phyloP scores from a whole-genome alignment of 2,113 vertebrate species.

The Hystrix cristata region DNA sequence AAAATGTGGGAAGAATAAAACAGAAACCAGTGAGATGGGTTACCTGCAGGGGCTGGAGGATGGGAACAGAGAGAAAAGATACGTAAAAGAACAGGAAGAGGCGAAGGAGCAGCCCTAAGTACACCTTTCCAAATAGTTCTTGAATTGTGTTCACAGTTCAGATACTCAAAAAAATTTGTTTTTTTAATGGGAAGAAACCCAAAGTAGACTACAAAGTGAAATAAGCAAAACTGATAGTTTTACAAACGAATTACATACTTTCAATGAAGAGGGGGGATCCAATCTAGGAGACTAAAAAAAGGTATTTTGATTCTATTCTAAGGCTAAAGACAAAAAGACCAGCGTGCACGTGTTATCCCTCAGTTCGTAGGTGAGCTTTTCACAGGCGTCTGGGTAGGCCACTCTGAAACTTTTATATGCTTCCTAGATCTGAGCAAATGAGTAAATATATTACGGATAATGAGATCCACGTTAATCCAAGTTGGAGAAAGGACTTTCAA shows the following conservation, averaged over 20 bases:
- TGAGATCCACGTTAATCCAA: background rate
- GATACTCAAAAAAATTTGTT: background rate
- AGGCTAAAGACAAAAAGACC: background rate
- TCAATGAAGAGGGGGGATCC: background rate
- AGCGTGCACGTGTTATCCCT: too few species aligned
- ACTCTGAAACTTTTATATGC: background rate
- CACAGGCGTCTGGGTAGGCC: background rate
- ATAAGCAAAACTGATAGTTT: background rate
- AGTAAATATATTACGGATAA: background rate
- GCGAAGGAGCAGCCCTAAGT: fast-evolving
- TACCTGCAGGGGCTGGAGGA: background rate
- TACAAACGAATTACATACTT: background rate
- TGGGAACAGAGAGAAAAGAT: background rate
- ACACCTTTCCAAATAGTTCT: background rate
- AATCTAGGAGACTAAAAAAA: background rate
- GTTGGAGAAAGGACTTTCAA: background rate
- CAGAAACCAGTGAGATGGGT: background rate
- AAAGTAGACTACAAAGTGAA: background rate
- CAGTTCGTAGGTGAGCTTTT: background rate
- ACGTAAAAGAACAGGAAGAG: too few species aligned
- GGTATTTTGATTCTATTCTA: background rate
- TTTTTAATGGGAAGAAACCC: background rate
- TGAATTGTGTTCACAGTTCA: background rate
- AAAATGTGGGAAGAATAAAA: background rate
- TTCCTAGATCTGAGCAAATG: background rate